These are phyloP conservation scores for Orthosia incerta DNA, from an alignment of 2,888 invertebrate genomes.

Conservation along the genomic window DNA sequence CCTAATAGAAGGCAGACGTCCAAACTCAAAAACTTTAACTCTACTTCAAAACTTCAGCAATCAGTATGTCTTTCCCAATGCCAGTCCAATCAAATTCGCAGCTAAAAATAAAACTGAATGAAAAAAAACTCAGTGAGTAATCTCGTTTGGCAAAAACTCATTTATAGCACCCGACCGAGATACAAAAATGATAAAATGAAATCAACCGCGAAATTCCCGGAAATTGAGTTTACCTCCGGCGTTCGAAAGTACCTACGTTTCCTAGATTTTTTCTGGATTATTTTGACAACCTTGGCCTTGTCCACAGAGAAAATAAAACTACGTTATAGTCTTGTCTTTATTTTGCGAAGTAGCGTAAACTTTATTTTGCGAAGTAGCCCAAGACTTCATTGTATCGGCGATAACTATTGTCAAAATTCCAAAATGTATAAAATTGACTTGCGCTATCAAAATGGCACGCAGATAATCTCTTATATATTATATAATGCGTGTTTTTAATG, in stretches of 20 bases:
- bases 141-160: slow-evolving; percentile 11
- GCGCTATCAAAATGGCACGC: too few relatives aligned
- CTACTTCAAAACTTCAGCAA: not conserved
- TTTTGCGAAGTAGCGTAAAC: not conserved
- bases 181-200: slow-evolving; percentile 30
- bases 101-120: not conserved
- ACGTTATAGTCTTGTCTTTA: too few relatives aligned
- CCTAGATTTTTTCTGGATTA: not conserved
- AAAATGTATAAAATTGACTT: too few relatives aligned
- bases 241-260: not conserved
- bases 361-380: too few relatives aligned
- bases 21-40: not conserved
- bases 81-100: not conserved
- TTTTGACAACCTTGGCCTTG: not conserved
- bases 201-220: slow-evolving; percentile 23
- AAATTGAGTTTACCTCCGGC: slow-evolving; percentile 17
- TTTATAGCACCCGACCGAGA: not conserved
- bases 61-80: not conserved
- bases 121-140: not conserved
- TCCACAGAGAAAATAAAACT: too few relatives aligned
- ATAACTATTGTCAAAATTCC: too few relatives aligned
- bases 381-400: too few relatives aligned
- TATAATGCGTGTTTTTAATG: too few relatives aligned
- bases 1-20: not conserved
- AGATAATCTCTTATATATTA: too few relatives aligned